Evolutionary conservation across 2,113 vertebrate genomes (phyloP).

Genomic region (Notarius quadriscutis): DNA sequence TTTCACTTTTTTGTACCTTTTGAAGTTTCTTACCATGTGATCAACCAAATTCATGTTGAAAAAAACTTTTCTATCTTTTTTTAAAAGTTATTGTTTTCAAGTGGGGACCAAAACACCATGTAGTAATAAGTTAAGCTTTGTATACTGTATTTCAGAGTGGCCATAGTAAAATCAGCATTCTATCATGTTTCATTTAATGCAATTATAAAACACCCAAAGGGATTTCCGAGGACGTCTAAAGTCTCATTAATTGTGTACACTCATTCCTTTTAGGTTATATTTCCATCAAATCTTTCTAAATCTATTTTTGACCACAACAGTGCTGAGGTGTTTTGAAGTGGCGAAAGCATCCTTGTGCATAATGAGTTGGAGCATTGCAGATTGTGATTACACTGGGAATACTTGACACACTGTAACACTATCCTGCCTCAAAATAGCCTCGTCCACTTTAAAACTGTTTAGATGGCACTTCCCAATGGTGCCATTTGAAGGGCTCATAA

Average conservation of each 20-base stretch:
- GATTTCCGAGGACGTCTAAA: neutral
- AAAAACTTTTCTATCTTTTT: neutral
- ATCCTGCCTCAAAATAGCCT: constrained; percentile 80
- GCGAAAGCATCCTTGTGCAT: neutral
- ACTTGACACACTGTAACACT: constrained; percentile 80
- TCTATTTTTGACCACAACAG: neutral
- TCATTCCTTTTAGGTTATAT: neutral
- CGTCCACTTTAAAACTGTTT: constrained; percentile 66
- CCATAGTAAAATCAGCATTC: neutral
- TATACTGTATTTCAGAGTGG: neutral
- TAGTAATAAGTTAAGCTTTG: neutral
- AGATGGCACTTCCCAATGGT: constrained; percentile 69
- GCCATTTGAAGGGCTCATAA: constrained; percentile 68
- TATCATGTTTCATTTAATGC: neutral
- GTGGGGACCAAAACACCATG: neutral
- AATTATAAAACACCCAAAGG: neutral
- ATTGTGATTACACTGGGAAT: constrained; percentile 80
- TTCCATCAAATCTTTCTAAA: neutral
- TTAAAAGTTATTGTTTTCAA: too few relatives aligned
- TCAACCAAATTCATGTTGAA: neutral
- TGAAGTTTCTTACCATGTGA: neutral
- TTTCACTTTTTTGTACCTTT: neutral
- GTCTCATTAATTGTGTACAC: neutral
- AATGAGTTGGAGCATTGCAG: constrained; percentile 46
- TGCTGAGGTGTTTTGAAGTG: neutral